Evolutionary conservation across 2,797 vertebrate species (phyloP), one percentile per base, ranked within the genome.

Genomic region (Centropyge bicolor): DNA sequence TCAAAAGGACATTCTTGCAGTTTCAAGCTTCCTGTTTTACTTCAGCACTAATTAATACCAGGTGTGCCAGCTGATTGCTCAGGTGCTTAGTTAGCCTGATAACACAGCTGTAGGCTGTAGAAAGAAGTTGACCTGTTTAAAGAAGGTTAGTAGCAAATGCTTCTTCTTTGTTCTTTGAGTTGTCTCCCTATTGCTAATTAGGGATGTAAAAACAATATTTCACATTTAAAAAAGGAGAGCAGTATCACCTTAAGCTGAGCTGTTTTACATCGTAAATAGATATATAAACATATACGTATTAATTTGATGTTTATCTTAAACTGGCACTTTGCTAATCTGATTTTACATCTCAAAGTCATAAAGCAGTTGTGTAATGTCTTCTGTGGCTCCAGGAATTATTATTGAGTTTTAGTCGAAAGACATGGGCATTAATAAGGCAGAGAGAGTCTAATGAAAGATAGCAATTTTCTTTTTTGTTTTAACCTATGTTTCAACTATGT

Each of bases 11-110:
- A 12, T 14, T 8, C 31, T 27, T 41, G 19, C 45, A 0, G 10
- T 35, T 67, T 59, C 12, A 36, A 67, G 12, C 13, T 16, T 61
- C 64, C n/a, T 56, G 27, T 78, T 70, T 57, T 12, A 43, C 52
- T 20, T 56, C 5, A 41, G 8, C 60, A 36, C 0, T 55, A 24
- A 35, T 63, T 68, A 27, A 41, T 8, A 55, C 19, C 24, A 68
- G 41, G 31, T 55, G 62, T 46, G 55, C n/a, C 22, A 7, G 24
- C 48, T 73, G 56, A 61, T 40, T 54, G 40, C 55, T 24, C 27
- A 54, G 24, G 22, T 74, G 20, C 41, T 40, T 17, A 63, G 12
- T 56, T 49, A 63, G 8, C 6, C 36, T 40, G 46, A 27, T 36
- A 52, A 59, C 45, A 41, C 68, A 49, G 17, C 57, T 11, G 5